These are phyloP conservation scores for Hippoglossus hippoglossus DNA, from an alignment of 2,797 vertebrate genomes.

Conservation along the genomic window DNA sequence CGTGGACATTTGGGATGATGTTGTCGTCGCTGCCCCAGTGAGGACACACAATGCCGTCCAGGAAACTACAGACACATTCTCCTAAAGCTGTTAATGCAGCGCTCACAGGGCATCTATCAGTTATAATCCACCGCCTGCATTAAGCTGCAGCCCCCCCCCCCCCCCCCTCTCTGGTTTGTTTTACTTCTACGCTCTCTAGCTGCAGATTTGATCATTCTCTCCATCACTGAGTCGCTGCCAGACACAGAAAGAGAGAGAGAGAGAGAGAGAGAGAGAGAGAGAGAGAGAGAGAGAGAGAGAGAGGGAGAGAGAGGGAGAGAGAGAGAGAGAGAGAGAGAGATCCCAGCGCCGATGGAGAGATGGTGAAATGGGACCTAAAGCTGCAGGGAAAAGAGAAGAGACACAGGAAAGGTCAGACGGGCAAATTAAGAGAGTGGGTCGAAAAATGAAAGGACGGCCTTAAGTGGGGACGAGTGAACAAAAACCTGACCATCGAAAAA, in stretches of 20 bases:
- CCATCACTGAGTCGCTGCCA: slow-evolving; percentile 46
- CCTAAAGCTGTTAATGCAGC: slow-evolving; percentile 74
- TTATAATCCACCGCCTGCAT: slow-evolving; percentile 65
- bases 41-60: slow-evolving; percentile 1
- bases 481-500: neutral
- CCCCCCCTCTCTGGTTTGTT: slow-evolving; percentile 24
- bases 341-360: slow-evolving; percentile 65
- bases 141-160: slow-evolving; percentile 38
- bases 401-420: slow-evolving; percentile 17
- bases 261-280: slow-evolving; percentile 7
- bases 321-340: slow-evolving; percentile 32
- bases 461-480: neutral
- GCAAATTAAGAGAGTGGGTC: slow-evolving; percentile 29
- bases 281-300: slow-evolving; percentile 36
- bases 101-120: slow-evolving; percentile 66
- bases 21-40: slow-evolving; percentile 36
- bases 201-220: slow-evolving; percentile 46
- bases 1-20: slow-evolving; percentile 41
- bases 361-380: slow-evolving; percentile 42
- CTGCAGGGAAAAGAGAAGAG: slow-evolving; percentile 32
- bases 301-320: slow-evolving; percentile 6
- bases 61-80: slow-evolving; percentile 1
- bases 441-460: slow-evolving; percentile 23
- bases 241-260: slow-evolving; percentile 33
- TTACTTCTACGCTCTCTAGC: slow-evolving; percentile 27